Evolutionary conservation across 2,888 invertebrate genomes (phyloP).

Genomic region (Mesorhabditis spiculigera): DNA sequence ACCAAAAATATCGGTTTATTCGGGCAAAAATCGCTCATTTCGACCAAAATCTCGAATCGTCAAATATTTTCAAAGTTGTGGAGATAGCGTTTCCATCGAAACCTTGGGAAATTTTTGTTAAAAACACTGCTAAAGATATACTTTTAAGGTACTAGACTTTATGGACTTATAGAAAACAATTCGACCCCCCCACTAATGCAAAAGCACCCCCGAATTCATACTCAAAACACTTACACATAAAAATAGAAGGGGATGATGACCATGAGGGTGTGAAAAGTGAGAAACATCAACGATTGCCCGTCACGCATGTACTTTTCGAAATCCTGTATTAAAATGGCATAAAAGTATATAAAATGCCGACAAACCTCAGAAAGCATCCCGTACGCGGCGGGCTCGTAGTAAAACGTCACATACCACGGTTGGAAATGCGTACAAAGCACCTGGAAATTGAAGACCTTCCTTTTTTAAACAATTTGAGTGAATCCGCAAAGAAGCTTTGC

Average conservation of each 20-base stretch:
- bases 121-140: no score
- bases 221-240: constrained; percentile 37
- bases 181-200: no score
- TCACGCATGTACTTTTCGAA: constrained; percentile 37
- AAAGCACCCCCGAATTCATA: neutral
- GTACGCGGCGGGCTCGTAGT: constrained; percentile 51
- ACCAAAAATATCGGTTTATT: no score
- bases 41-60: no score
- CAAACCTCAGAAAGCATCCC: constrained; percentile 54
- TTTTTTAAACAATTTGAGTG: neutral
- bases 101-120: no score
- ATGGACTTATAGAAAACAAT: no score
- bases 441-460: constrained; percentile 24
- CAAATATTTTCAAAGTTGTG: no score
- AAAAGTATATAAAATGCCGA: no score
- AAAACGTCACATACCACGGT: constrained; percentile 55
- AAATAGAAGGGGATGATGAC: constrained; percentile 49
- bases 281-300: constrained; percentile 34
- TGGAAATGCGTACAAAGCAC: constrained; percentile 53
- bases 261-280: constrained; percentile 45
- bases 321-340: constrained; percentile 8
- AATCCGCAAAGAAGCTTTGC: neutral
- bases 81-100: no score
- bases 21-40: no score
- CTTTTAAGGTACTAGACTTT: no score